Conservation (phyloP, 2,113 vertebrate species). For the Paramormyrops kingsleyae region DNA sequence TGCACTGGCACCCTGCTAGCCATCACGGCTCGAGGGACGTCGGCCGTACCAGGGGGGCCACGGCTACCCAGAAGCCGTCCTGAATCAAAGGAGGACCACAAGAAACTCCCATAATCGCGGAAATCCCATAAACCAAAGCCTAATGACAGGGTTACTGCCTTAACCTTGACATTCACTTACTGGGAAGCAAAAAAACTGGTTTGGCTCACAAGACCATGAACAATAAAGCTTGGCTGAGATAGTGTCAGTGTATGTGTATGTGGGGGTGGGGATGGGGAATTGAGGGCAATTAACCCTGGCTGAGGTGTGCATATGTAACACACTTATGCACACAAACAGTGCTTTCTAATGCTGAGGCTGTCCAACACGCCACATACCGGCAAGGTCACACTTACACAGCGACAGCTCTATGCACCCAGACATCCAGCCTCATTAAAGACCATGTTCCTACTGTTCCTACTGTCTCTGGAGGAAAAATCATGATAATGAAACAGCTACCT, state of each 20-base stretch:
- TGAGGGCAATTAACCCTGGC: not conserved
- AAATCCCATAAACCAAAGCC: constrained; percentile 65
- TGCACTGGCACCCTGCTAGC: not conserved
- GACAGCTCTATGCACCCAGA: not conserved
- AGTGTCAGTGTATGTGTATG: constrained; percentile 39
- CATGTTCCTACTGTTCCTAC: not conserved
- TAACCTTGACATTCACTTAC: constrained; percentile 73
- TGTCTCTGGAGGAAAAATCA: not conserved
- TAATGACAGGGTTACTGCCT: constrained; percentile 68
- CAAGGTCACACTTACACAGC: not conserved
- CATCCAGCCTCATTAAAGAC: not conserved
- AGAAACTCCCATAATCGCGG: constrained; percentile 44
- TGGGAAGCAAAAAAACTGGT: constrained; percentile 55
- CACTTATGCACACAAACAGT: not conserved
- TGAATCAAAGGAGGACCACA: constrained; percentile 36
- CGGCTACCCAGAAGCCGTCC: not conserved
- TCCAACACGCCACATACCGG: not conserved
- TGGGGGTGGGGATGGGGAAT: constrained; percentile 31
- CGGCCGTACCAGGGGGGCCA: not conserved
- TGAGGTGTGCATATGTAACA: not conserved
- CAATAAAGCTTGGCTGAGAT: constrained; percentile 64
- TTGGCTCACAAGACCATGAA: constrained; percentile 57
- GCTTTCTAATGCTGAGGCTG: not conserved
- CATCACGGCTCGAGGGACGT: not conserved
- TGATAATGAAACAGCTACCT: not conserved